Conservation (phyloP, 2,888 invertebrate species). For the Thera obeliscata region DNA sequence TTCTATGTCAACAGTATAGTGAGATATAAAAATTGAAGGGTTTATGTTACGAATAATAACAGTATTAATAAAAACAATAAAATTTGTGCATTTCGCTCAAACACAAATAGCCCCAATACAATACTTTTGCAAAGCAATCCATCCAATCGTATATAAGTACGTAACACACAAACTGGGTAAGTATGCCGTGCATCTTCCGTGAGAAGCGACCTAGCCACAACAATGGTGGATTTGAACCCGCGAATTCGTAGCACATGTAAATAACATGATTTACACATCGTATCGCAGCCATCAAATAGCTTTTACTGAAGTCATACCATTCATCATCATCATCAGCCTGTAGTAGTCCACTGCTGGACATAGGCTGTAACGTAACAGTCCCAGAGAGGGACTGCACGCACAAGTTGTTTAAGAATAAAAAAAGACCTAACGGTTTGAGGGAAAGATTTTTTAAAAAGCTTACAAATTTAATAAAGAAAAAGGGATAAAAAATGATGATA, state of each 20-base stretch:
- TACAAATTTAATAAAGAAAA: too few relatives aligned
- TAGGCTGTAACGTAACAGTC: too few relatives aligned
- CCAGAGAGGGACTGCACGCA: too few relatives aligned
- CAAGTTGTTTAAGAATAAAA: too few relatives aligned
- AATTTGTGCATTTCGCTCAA: neutral
- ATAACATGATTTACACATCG: slow-evolving; percentile 23
- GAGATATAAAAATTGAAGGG: too few relatives aligned
- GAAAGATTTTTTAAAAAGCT: too few relatives aligned
- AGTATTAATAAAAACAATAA: neutral
- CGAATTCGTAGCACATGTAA: slow-evolving; percentile 40
- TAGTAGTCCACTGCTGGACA: too few relatives aligned
- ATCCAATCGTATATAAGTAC: slow-evolving; percentile 33
- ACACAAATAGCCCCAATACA: neutral
- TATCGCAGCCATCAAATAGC: neutral
- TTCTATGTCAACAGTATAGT: too few relatives aligned
- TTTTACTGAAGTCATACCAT: neutral
- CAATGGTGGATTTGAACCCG: slow-evolving; percentile 57
- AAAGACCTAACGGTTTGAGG: too few relatives aligned
- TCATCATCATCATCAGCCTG: too few relatives aligned
- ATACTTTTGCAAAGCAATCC: slow-evolving; percentile 18
- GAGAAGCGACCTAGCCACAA: slow-evolving; percentile 58
- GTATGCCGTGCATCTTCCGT: slow-evolving; percentile 73
- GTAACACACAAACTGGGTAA: slow-evolving; percentile 66
- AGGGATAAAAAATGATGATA: too few relatives aligned
- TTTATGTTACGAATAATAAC: too few relatives aligned